Base-by-base conservation (phyloP, 2,113 vertebrate genomes). In the Lathamus discolor region DNA sequence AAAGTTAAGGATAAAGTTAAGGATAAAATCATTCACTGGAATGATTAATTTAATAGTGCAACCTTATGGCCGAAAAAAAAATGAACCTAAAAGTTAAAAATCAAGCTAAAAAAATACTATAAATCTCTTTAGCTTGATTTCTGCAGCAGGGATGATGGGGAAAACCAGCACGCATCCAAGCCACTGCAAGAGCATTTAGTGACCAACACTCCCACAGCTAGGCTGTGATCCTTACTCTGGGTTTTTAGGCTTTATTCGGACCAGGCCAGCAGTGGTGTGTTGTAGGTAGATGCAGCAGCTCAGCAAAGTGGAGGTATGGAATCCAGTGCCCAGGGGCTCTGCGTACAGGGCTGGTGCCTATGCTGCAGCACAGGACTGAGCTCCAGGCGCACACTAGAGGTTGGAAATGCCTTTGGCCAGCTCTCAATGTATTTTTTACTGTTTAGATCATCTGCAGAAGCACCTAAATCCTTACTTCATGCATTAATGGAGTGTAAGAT, bases 311-410 rank as follows among this genome's bases (percentile, higher is more conserved):
- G 52, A 16, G 41, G 8, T 11, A 6, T 4, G 16, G 68, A 11
- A 31, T 28, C 5, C 66, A 10, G 24, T 2, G 54, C 51, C 28
- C 46, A 9, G 23, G 39, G 69, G 14, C n/a, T 63, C 1, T 29
- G 29, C 7, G 1, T 18, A 20, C 57, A 59, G 41, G n/a, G 11
- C 28, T 25, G 24, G 8, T 52, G 28, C 16, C 15, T 0, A 9
- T 70, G 55, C 17, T 28, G 22, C 27, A 20, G 41, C 18, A 2
- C 35, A 41, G 41, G 39, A 22, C 69, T 91, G 51, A 77, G 69
- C 48, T 54, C 54, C 31, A 1, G 27, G 54, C 18, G 17, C 2
- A 0, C 0, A 2, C 24, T 31, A 0, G 0, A 46, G 44, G 35
- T 15, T 12, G 4, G 31, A 57, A 59, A 3, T 73, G 52, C 44